phyloP scores from a whole-genome alignment of 2,113 vertebrate genomes.

The Thomomys bottae region DNA sequence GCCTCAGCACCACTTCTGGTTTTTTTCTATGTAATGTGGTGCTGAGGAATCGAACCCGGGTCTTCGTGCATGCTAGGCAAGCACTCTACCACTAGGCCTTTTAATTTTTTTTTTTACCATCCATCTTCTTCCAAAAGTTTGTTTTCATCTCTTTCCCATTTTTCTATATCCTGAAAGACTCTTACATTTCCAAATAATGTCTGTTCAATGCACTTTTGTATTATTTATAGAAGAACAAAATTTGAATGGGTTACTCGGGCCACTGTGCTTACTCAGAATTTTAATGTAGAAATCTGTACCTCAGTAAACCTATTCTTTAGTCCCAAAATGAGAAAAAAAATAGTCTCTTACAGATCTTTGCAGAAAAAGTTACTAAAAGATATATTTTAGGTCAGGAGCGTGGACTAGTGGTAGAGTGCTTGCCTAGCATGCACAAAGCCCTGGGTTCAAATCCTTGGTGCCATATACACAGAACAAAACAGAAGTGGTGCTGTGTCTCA shows the following conservation, averaged over 20 bases:
- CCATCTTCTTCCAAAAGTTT: background rate
- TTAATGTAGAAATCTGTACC: background rate
- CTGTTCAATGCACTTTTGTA: background rate
- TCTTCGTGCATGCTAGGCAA: no score
- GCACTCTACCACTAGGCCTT: no score
- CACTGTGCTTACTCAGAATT: background rate
- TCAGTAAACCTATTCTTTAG: background rate
- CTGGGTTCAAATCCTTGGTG: no score
- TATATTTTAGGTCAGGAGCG: no score
- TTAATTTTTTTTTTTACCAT: conserved; percentile 22
- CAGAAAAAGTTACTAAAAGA: background rate
- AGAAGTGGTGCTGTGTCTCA: no score
- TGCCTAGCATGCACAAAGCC: no score
- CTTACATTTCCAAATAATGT: background rate
- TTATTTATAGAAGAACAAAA: conserved; percentile 1
- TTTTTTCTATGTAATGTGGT: no score
- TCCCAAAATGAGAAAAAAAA: background rate
- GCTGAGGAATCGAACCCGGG: no score
- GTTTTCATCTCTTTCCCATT: background rate
- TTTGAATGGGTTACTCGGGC: background rate
- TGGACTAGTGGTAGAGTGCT: no score
- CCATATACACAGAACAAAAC: no score
- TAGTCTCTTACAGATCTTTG: background rate
- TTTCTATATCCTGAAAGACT: background rate
- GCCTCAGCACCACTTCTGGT: no score